Percentiles rank a stretch among this genome's conserved stretches.
Evolutionary conservation across 2,888 invertebrate genomes (phyloP).

Genomic region (Leptopilina syphax): DNA sequence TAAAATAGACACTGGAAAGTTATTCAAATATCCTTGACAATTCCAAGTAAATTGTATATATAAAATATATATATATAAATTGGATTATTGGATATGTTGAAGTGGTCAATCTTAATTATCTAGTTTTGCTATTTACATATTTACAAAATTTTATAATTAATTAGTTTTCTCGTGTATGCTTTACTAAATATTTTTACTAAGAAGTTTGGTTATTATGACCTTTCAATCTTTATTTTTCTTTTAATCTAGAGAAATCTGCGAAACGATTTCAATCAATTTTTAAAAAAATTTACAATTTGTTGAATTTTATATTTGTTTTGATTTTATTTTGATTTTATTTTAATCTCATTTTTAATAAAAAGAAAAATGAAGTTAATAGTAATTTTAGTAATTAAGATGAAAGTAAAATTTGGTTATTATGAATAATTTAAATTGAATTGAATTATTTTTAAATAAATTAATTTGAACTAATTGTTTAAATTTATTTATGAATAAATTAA

Average conservation of each 20-base stretch:
- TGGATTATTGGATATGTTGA: constrained; percentile 19
- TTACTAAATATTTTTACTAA: constrained; percentile 17
- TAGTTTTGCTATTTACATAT: constrained; percentile 58
- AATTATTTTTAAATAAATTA: too few relatives aligned
- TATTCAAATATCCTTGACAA: constrained; percentile 22
- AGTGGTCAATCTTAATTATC: constrained; percentile 41
- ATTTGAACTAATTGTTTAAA: too few relatives aligned
- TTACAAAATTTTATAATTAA: constrained; percentile 50
- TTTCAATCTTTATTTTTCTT: not conserved
- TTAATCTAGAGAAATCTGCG: not conserved
- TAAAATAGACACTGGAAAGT: constrained; percentile 9
- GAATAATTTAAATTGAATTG: too few relatives aligned
- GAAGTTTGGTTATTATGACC: not conserved
- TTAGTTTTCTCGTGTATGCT: not conserved
- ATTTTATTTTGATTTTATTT: too few relatives aligned
- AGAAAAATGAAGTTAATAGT: too few relatives aligned
- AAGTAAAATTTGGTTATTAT: too few relatives aligned
- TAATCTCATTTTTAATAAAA: not conserved
- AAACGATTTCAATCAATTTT: too few relatives aligned
- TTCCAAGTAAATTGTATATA: constrained; percentile 3
- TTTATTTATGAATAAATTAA: too few relatives aligned
- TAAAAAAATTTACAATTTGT: not conserved
- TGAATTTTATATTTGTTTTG: not conserved
- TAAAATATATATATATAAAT: constrained; percentile 5
- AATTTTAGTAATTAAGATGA: too few relatives aligned